Conservation (phyloP, 2,113 vertebrate species). For the Danionella cerebrum region DNA sequence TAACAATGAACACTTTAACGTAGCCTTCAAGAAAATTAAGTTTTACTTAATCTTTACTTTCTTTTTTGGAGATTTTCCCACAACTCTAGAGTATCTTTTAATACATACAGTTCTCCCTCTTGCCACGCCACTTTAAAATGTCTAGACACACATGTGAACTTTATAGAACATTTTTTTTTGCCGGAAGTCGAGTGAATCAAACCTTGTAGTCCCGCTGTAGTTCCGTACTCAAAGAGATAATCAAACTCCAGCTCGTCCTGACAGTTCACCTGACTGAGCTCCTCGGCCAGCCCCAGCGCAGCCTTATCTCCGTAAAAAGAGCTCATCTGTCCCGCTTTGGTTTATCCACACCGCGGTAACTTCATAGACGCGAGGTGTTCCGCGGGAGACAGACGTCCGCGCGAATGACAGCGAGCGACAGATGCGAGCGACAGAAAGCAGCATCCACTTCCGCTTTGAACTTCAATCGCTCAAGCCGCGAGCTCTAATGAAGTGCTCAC, state of each 20-base stretch:
- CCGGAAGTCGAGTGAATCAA: conserved; percentile 36
- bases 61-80: too few relatives aligned
- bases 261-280: conserved; percentile 57
- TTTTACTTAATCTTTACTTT: too few relatives aligned
- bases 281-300: conserved; percentile 53
- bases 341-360: background rate
- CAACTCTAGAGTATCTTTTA: too few relatives aligned
- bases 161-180: too few relatives aligned
- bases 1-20: too few relatives aligned
- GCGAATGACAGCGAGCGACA: background rate
- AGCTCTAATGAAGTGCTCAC: background rate
- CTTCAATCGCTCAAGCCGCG: background rate
- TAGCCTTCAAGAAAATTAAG: too few relatives aligned
- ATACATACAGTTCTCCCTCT: too few relatives aligned
- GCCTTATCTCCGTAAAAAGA: conserved; percentile 65
- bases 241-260: conserved; percentile 87
- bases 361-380: background rate
- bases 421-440: too few relatives aligned
- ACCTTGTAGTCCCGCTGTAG: conserved; percentile 75
- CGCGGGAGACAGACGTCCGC: too few relatives aligned
- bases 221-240: conserved; percentile 85
- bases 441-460: conserved; percentile 29
- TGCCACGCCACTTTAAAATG: too few relatives aligned
- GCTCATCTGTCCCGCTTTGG: conserved; percentile 64
- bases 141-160: too few relatives aligned